Conservation (phyloP, 2,797 vertebrate genomes). For the Clamator glandarius region DNA sequence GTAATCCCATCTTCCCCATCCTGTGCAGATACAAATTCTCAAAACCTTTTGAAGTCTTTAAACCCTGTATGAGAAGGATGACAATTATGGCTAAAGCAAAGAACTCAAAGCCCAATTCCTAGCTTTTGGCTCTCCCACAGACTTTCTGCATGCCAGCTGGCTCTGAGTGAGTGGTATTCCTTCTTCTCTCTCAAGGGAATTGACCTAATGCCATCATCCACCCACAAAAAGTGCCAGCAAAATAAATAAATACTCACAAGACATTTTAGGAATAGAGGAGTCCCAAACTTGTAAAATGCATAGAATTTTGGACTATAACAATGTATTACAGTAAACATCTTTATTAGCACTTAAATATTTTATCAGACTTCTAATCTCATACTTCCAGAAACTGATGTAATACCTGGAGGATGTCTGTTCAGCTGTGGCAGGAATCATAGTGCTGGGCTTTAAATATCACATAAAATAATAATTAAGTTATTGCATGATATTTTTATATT, state of each 20-base stretch:
- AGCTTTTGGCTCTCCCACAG: neutral
- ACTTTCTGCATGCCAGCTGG: neutral
- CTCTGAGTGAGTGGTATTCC: neutral
- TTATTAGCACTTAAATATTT: neutral
- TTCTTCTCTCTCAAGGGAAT: neutral
- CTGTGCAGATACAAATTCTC: neutral
- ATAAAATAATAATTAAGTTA: slow-evolving; percentile 43
- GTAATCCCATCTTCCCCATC: neutral
- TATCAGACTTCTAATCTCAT: neutral
- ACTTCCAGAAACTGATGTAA: neutral
- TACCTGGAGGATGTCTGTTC: neutral
- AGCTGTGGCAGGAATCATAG: slow-evolving; percentile 18
- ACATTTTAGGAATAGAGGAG: neutral
- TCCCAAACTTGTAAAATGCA: neutral
- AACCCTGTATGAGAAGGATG: neutral
- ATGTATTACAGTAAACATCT: neutral
- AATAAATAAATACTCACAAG: neutral
- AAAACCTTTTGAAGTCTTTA: neutral
- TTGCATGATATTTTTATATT: slow-evolving; percentile 20
- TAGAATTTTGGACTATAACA: neutral
- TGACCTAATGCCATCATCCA: neutral
- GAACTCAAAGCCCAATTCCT: neutral
- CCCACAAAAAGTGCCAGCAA: neutral
- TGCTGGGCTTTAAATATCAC: slow-evolving; percentile 16
- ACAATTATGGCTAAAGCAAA: neutral